Conservation (phyloP, 2,113 vertebrate genomes). For the Numenius arquata region DNA sequence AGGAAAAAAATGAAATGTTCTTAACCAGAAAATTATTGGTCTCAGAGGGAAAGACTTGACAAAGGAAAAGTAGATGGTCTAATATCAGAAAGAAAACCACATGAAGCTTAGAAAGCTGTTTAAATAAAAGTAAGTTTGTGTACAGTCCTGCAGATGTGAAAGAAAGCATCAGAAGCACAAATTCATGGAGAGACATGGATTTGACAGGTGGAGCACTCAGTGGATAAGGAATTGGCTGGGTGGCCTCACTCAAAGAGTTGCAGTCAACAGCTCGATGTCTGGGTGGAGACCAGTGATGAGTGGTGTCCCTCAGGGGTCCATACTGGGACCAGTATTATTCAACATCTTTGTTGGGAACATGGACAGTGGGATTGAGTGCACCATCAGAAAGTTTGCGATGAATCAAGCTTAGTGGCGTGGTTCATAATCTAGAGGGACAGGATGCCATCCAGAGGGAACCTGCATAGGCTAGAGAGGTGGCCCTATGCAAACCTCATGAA, state of each 20-base stretch:
- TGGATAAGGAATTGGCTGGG: not conserved
- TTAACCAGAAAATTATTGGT: not conserved
- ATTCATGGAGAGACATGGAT: not conserved
- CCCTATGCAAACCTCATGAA: not conserved
- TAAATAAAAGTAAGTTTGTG: not conserved
- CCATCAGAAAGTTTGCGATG: not conserved
- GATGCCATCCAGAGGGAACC: not conserved
- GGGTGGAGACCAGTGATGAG: not conserved
- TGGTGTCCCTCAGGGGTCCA: not conserved
- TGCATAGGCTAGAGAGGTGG: not conserved
- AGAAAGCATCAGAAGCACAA: not conserved
- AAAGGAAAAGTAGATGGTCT: not conserved
- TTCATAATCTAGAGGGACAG: not conserved
- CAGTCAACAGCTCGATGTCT: rapidly evolving
- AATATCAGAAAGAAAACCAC: not conserved
- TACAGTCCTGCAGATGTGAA: not conserved
- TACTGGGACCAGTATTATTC: not conserved
- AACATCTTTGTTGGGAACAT: not conserved
- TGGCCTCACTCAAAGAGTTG: not conserved
- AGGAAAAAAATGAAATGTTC: not conserved
- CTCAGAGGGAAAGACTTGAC: not conserved
- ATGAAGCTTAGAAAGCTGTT: not conserved
- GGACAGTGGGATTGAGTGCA: not conserved
- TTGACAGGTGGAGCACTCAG: not conserved
- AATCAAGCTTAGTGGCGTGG: not conserved